Percentiles rank a stretch among this genome's conserved stretches.
Evolutionary conservation across 2,797 vertebrate species (phyloP).

Genomic region (Lagothrix lagotricha): DNA sequence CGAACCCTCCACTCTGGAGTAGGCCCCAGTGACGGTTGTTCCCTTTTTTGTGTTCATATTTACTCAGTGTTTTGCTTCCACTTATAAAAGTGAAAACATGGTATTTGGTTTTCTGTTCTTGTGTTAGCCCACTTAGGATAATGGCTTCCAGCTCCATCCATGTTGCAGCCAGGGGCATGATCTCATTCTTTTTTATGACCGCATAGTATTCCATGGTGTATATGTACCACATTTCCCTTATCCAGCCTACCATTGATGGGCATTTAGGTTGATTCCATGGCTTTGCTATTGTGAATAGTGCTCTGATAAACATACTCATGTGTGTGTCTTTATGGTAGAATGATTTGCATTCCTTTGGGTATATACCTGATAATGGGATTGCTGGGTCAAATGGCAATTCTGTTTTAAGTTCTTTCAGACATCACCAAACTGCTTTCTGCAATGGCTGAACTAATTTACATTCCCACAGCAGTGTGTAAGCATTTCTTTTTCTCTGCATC

Average conservation of each 20-base stretch:
- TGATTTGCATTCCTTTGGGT: neutral
- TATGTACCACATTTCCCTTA: neutral
- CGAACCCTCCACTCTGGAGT: neutral
- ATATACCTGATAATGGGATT: neutral
- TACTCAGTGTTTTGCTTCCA: neutral
- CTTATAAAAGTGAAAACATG: neutral
- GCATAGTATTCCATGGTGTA: neutral
- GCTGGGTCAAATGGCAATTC: neutral
- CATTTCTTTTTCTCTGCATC: neutral
- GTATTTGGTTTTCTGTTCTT: neutral
- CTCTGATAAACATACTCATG: neutral
- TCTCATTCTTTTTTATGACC: neutral
- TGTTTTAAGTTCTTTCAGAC: neutral
- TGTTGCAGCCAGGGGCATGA: neutral
- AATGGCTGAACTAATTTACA: neutral
- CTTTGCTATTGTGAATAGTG: neutral
- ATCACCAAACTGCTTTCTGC: neutral
- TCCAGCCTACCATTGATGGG: neutral
- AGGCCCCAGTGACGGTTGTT: neutral
- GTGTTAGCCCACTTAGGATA: neutral
- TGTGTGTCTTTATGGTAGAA: neutral
- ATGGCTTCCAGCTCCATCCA: neutral
- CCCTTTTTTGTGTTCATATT: neutral
- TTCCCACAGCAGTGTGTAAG: neutral
- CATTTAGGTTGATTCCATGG: neutral